phyloP scores from a whole-genome alignment of 2,797 vertebrate genomes.

The Argya squamiceps region DNA sequence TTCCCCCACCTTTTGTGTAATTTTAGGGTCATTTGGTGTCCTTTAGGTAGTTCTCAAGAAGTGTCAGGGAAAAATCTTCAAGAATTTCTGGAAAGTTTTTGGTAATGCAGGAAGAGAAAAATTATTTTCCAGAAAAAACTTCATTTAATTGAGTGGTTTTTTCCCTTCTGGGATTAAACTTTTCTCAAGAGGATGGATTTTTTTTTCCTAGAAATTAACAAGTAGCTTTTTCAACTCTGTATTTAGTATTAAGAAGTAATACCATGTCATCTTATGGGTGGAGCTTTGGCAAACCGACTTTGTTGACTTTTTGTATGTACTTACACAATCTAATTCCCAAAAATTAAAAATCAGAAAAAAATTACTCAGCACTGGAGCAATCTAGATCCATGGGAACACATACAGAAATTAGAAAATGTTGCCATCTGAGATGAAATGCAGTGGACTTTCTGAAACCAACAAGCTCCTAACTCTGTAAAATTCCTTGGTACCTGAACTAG shows the following conservation, averaged over 20 bases:
- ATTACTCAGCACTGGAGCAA: neutral
- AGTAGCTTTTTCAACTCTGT: neutral
- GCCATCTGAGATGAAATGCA: neutral
- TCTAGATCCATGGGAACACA: neutral
- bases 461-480: neutral
- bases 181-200: neutral
- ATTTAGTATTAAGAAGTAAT: neutral
- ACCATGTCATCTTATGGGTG: neutral
- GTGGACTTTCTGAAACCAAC: neutral
- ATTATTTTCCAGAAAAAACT: neutral
- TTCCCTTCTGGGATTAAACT: neutral
- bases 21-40: neutral
- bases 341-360: neutral
- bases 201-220: neutral
- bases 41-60: neutral
- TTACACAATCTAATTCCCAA: neutral
- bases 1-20: neutral
- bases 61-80: neutral
- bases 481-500: constrained; percentile 12
- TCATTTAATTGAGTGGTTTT: neutral
- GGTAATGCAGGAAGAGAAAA: neutral
- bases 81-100: neutral
- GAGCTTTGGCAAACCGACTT: neutral
- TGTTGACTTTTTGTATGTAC: neutral
- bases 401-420: neutral